phyloP scores from a whole-genome alignment of 2,888 invertebrate genomes.

The Seira musarum region DNA sequence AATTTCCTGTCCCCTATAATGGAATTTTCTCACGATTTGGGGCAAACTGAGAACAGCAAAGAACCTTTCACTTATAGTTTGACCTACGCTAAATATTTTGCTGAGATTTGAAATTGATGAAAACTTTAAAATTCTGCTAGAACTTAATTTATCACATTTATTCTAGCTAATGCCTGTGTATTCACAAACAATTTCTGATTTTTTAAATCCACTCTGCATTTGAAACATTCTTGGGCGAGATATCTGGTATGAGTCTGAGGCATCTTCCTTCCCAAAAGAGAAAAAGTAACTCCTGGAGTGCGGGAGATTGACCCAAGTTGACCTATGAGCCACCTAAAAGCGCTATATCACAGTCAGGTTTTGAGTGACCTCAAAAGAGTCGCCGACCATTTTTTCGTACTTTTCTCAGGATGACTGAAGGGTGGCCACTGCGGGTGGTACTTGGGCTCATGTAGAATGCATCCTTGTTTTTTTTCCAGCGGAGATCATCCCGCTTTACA shows the following conservation, averaged over 20 bases:
- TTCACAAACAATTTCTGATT: too few relatives aligned
- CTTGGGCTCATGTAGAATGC: conserved; percentile 61
- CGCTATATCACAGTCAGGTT: conserved; percentile 68
- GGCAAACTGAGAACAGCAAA: background rate
- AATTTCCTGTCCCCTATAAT: too few relatives aligned
- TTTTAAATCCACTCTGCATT: too few relatives aligned
- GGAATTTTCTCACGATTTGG: too few relatives aligned
- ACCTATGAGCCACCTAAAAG: conserved; percentile 66
- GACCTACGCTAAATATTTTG: background rate
- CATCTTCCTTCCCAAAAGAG: background rate
- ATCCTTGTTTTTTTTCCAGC: conserved; percentile 54
- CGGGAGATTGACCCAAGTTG: conserved; percentile 65
- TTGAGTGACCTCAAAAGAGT: conserved; percentile 69
- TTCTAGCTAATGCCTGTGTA: too few relatives aligned
- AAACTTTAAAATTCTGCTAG: too few relatives aligned
- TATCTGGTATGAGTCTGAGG: background rate
- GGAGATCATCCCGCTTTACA: too few relatives aligned
- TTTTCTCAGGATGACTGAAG: conserved; percentile 67
- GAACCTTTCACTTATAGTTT: background rate
- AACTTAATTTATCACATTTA: too few relatives aligned
- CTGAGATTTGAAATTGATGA: too few relatives aligned
- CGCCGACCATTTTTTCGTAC: conserved; percentile 66
- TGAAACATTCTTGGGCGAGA: background rate
- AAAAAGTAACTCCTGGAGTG: conserved; percentile 58
- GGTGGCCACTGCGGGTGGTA: conserved; percentile 67